Base-by-base conservation (phyloP, 2,888 invertebrate genomes). In the Hypena proboscidalis region DNA sequence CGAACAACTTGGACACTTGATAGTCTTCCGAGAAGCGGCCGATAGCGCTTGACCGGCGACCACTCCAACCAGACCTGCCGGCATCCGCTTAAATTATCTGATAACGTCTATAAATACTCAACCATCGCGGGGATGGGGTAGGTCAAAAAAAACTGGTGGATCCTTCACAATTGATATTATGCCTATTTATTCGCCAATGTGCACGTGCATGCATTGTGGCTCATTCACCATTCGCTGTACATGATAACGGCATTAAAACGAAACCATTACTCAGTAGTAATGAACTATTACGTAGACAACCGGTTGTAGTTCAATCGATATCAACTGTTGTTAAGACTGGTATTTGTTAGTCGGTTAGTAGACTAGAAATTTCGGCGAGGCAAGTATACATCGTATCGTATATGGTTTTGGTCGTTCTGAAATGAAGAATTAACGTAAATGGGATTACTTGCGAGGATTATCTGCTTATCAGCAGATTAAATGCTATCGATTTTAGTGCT, bases 1-100 rank as follows among this genome's bases (percentile, higher is more conserved):
- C 11, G 33, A 23, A 27, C 33, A 34, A 27, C 46, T 37, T 31
- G 37, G 57, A 53, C 40, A 69, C 50, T 52, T 43, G 62, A 58
- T 60, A 53, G 45, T 39, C 17, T 60, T 60, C 58, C 47, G 36
- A 58, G 64, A 59, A 70, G 34, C 38, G 27, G 21, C 30, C 33
- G 51, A 58, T 58, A 56, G 30, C 35, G 38, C 33, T 26, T 23
- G 23, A 17, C 21, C 29, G 32, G 29, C 27, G 27, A 23, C 38
- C 38, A 41, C 13, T 35, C 11, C 26, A 38, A 4, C 20, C n/a
- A 22, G 33, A 29, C n/a, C 42, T 34, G 1, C 10, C 13, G 10
- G 6, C 2, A 11, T 9, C 10, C 11, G 10, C 23, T 19, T 4
- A 25, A 17, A 7, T 2, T 22, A 20, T 19, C 8, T 7, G 5